Evolutionary conservation across 2,888 invertebrate genomes (phyloP), one percentile per base, ranked within the genome.

Genomic region (Nephrotoma appendiculata): DNA sequence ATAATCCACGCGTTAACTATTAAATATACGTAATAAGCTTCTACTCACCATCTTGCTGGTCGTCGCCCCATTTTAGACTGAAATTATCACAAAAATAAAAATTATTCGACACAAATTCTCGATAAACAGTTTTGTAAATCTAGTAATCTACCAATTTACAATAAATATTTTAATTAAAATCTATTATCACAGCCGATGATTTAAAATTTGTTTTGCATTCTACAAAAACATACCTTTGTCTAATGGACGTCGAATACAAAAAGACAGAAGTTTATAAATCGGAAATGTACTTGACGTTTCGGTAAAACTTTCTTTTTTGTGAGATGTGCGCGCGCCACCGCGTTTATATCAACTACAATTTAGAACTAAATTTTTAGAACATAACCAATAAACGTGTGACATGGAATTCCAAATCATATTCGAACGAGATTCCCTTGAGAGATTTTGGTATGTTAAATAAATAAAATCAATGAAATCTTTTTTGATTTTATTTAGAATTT

Each of bases 1-100:
- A 84, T 41, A 15, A 12, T 41, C 5, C 83, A 83, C 3, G 31
- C 31, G 2, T 41, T 41, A 41, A 42, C n/a, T 15, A 84, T 5
- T 83, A 48, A 11, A 48, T 41, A 12, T n/a, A 11, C 15, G 11
- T 15, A 84, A 42, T 42, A 41, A 15, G 42, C 15, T 15, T 42
- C 6, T n/a, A 84, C 95, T 94, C 94, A 98, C 98, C 98, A 99
- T 94, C 99, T 96, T 90, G 99, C 99, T 92, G 99, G 99, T 92
- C 99, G 97, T 92, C 99, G 97, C 93, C 99, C 99, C 99, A 99
- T 99, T 91, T 94, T 95, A 92, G 93, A 90, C 94, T 94, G 92
- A 84, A 84, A 84, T 42, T 42, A 84, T 43, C n/a, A 15, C 15
- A 42, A 84, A 42, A 42, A 42, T n/a, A 84, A n/a, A 4, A 15